Evolutionary conservation across 2,888 invertebrate species (phyloP), one percentile per base, ranked within the genome.

Genomic region (Cryptocephalus primarius): DNA sequence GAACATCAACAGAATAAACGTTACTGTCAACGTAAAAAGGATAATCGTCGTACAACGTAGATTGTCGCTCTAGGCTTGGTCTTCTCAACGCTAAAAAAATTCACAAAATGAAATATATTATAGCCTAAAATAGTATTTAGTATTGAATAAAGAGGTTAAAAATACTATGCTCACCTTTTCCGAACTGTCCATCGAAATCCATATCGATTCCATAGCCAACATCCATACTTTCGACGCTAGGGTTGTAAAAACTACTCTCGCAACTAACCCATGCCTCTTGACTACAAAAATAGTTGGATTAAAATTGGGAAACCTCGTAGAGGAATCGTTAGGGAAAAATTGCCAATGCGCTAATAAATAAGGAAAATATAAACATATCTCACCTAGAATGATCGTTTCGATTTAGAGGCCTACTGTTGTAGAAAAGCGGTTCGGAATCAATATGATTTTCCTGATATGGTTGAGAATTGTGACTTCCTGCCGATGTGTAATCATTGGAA

Each of bases 351-450:
- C 6, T 22, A 2, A 6, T 22, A 6, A 22, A 22, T 22, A 22
- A 22, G 22, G 6, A 6, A 4, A 6, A 22, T 22, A 22, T 22
- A 4, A 6, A 22, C 6, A 22, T 22, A 22, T 22, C 55, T 61
- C 66, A 76, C 77, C 77, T 74, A 45, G 67, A 61, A 58, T 73
- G 71, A 48, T 72, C 70, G 59, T 75, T 79, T 73, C 79, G 80
- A 68, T 78, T 79, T 64, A 80, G 78, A 47, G 91, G 91, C 68
- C 89, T 79, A 70, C 90, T 90, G 72, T 91, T 91, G 72, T 91
- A 92, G 69, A 83, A 91, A 57, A 92, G 76, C 41, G 85, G 84
- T 68, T 85, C 84, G 22, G 79, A 78, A 69, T 77, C 75, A 52
- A 71, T 66, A 60, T 57, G 65, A 49, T 62, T 65, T 47, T 71